These are phyloP conservation scores for Neuroscelio doddi DNA, from an alignment of 2,888 invertebrate species.

Conservation along the genomic window DNA sequence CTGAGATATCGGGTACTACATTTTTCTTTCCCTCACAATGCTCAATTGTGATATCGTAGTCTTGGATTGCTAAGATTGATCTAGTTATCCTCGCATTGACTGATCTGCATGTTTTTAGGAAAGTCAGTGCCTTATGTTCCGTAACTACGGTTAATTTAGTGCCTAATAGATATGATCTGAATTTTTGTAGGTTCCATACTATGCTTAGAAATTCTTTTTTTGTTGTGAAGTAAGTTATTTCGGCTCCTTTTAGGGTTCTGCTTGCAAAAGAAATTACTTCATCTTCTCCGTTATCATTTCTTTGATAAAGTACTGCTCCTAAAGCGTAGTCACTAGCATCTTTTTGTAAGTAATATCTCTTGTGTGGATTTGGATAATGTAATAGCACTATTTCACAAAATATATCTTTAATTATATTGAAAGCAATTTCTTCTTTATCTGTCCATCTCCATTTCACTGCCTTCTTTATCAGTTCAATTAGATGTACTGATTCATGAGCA, in stretches of 20 bases:
- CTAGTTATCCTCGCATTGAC: conserved; percentile 50
- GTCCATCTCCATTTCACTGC: conserved; percentile 27
- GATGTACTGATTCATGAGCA: conserved; percentile 14
- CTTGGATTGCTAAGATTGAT: conserved; percentile 53
- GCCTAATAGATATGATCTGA: conserved; percentile 35
- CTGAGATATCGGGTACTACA: conserved; percentile 42
- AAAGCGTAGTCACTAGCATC: conserved; percentile 41
- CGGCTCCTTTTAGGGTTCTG: conserved; percentile 34
- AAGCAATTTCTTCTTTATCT: conserved; percentile 15
- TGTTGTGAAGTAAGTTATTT: conserved; percentile 17
- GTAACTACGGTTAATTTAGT: conserved; percentile 46
- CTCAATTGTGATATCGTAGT: conserved; percentile 50
- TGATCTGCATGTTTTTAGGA: conserved; percentile 52
- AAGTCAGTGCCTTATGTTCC: conserved; percentile 55
- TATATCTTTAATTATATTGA: conserved; percentile 23
- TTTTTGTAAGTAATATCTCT: conserved; percentile 28
- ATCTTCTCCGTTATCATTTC: background rate
- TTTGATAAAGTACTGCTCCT: conserved; percentile 15
- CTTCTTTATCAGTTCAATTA: conserved; percentile 31
- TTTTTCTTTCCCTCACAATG: conserved; percentile 50
- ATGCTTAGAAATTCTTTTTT: conserved; percentile 30
- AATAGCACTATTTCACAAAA: conserved; percentile 20
- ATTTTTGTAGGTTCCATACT: conserved; percentile 28
- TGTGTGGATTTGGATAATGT: conserved; percentile 6
- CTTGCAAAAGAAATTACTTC: conserved; percentile 49